Evolutionary conservation across 1,140 invertebrate genomes (phyloP).

Genomic region (Drosophila santomea): DNA sequence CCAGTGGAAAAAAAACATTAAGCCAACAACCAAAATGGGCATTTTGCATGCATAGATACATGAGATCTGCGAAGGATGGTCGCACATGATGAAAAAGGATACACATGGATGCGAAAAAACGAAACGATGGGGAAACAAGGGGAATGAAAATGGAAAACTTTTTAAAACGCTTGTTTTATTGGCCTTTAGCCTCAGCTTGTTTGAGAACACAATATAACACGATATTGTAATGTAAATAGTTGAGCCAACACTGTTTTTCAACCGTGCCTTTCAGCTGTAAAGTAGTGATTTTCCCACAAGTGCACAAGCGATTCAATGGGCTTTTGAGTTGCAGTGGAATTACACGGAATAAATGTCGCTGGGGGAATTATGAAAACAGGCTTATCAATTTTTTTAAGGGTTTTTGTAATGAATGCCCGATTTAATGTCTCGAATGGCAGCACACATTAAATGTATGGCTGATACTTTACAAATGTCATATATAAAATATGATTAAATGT

Average conservation of each 20-base stretch:
- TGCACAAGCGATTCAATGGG: neutral
- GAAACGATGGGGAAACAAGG: conserved; percentile 1
- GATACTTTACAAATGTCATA: no score
- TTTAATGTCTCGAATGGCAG: no score
- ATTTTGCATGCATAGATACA: conserved; percentile 55
- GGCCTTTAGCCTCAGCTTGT: conserved; percentile 64
- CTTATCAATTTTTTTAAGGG: no score
- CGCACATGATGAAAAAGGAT: conserved; percentile 44
- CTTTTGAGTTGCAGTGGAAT: neutral
- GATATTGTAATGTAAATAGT: conserved; percentile 76
- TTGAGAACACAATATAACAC: conserved; percentile 47
- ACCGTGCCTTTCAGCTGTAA: conserved; percentile 28
- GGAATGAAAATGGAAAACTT: conserved; percentile 19
- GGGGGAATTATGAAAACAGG: no score
- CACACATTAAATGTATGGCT: no score
- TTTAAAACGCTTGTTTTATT: conserved; percentile 58
- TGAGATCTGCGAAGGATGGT: conserved; percentile 21
- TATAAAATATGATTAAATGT: neutral
- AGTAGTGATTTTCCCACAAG: conserved; percentile 23
- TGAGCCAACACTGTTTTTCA: conserved; percentile 46
- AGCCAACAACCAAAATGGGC: conserved; percentile 50
- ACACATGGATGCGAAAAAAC: conserved; percentile 22
- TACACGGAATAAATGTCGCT: no score
- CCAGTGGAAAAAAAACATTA: conserved; percentile 23
- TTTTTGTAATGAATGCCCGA: no score